phyloP scores from a whole-genome alignment of 2,888 invertebrate species.

The Nasonia oneida region DNA sequence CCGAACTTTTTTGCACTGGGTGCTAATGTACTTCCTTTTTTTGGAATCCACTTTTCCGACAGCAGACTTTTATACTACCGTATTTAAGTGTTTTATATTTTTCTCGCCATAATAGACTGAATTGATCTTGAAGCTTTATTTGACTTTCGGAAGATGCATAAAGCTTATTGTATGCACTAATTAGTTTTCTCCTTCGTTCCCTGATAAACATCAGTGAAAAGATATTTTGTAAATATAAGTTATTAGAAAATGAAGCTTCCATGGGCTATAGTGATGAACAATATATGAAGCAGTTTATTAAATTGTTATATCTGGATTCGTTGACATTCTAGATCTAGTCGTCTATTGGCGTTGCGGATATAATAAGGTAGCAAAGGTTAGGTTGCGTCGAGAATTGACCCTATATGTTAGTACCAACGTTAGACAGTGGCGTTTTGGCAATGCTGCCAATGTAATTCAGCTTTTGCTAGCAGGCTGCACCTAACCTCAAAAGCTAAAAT shows the following conservation, averaged over 20 bases:
- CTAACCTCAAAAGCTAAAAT: no score
- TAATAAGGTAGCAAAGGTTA: no score
- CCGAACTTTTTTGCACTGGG: not conserved
- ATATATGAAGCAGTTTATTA: not conserved
- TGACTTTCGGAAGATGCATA: no score
- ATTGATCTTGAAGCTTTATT: no score
- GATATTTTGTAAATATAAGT: not conserved
- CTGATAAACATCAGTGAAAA: no score
- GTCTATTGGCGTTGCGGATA: not conserved
- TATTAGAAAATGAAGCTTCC: not conserved
- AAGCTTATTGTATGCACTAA: no score
- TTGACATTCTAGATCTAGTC: slow-evolving; percentile 7
- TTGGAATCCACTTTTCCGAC: not conserved
- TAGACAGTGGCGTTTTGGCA: no score
- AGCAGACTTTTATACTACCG: not conserved
- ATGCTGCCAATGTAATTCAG: no score
- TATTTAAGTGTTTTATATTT: not conserved
- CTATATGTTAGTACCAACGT: no score
- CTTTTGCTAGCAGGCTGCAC: no score
- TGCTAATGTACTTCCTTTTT: not conserved
- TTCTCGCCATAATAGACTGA: not conserved
- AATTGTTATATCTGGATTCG: not conserved
- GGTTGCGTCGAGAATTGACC: no score
- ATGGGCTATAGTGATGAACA: not conserved
- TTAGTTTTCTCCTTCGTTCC: no score